Percentiles rank a stretch among this genome's conserved stretches.
phyloP scores from a whole-genome alignment of 2,888 invertebrate genomes.

The Auanema freiburgensis region DNA sequence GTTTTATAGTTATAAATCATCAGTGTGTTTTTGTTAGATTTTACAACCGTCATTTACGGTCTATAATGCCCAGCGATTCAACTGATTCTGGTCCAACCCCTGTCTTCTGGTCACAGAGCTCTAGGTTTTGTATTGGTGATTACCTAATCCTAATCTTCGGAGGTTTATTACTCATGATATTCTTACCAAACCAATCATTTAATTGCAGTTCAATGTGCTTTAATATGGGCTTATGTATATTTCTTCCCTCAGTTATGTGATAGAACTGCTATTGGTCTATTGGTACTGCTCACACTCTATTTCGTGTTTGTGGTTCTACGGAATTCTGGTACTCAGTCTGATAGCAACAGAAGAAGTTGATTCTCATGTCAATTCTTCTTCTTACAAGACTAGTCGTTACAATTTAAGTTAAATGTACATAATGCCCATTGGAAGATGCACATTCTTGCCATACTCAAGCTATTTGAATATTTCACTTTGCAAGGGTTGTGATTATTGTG shows the following conservation, averaged over 20 bases:
- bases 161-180: slow-evolving; percentile 12
- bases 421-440: too few relatives aligned
- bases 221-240: slow-evolving; percentile 31
- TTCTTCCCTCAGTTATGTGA: slow-evolving; percentile 34
- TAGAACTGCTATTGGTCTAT: slow-evolving; percentile 25
- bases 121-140: slow-evolving; percentile 17
- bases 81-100: slow-evolving; percentile 19
- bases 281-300: slow-evolving; percentile 28
- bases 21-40: slow-evolving; percentile 9
- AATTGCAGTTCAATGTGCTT: slow-evolving; percentile 28
- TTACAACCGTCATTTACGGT: slow-evolving; percentile 19
- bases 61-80: slow-evolving; percentile 18
- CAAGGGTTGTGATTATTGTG: too few relatives aligned
- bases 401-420: too few relatives aligned
- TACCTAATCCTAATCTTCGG: slow-evolving; percentile 30
- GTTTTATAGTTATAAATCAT: not conserved
- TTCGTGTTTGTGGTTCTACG: slow-evolving; percentile 32
- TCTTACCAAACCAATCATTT: slow-evolving; percentile 6
- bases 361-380: too few relatives aligned
- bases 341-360: too few relatives aligned
- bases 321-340: not conserved
- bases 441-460: too few relatives aligned
- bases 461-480: too few relatives aligned
- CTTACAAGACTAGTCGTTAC: too few relatives aligned
- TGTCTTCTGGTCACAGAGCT: not conserved